phyloP scores from a whole-genome alignment of 1,140 invertebrate genomes.

The Harlomillsia oculata region DNA sequence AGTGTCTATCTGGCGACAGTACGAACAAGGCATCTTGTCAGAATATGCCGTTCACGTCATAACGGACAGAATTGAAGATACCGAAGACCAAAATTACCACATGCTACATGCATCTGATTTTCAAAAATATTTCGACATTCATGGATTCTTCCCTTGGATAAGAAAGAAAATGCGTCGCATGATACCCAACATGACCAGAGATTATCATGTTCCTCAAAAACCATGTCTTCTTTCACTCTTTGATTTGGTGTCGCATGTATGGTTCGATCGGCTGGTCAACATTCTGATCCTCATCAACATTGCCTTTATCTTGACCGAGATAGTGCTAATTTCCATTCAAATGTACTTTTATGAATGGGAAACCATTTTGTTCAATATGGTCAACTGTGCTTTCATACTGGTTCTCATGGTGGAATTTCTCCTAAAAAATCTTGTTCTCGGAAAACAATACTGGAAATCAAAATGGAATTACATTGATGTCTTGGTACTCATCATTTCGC shows the following conservation, averaged over 20 bases:
- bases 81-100: constrained; percentile 18
- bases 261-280: too few relatives aligned
- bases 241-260: too few relatives aligned
- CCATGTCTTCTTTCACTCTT: constrained; percentile 6
- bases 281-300: constrained; percentile 1
- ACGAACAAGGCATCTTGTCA: constrained; percentile 33
- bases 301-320: constrained; percentile 16
- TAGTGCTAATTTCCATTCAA: constrained; percentile 20
- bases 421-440: too few relatives aligned
- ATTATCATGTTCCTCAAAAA: neutral
- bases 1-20: constrained; percentile 35
- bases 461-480: constrained; percentile 15
- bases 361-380: too few relatives aligned
- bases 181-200: too few relatives aligned
- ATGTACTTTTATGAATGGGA: too few relatives aligned
- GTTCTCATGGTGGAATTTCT: too few relatives aligned
- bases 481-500: constrained; percentile 1
- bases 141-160: constrained; percentile 11
- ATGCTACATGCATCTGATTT: constrained; percentile 25
- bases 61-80: neutral
- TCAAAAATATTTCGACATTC: constrained; percentile 25
- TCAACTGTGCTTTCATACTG: too few relatives aligned
- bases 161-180: neutral
- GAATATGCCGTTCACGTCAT: constrained; percentile 32
- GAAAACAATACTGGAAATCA: neutral